Evolutionary conservation across 2,113 vertebrate genomes (phyloP).

Genomic region (Alligator mississippiensis): DNA sequence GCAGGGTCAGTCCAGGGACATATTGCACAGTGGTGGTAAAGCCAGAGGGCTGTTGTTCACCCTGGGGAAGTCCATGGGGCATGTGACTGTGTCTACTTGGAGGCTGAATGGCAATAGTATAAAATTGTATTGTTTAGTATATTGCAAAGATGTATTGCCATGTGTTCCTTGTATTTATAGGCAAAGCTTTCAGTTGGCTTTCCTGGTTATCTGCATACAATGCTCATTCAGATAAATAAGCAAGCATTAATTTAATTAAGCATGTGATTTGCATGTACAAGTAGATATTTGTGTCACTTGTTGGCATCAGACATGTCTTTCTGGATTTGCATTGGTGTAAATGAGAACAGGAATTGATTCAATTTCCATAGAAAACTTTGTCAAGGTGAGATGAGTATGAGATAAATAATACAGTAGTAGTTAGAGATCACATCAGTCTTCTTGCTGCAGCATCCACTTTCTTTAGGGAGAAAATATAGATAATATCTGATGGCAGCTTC

Average conservation of each 20-base stretch:
- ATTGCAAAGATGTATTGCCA: background rate
- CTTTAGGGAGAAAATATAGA: background rate
- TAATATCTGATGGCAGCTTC: background rate
- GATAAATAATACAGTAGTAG: background rate
- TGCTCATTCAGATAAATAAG: constrained; percentile 4
- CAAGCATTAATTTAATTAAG: background rate
- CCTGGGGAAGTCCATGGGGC: too few relatives aligned
- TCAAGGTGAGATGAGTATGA: background rate
- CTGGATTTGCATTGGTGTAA: background rate
- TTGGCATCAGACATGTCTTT: background rate
- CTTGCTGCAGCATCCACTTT: background rate
- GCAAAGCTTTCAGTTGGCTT: background rate
- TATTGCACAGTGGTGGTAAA: too few relatives aligned
- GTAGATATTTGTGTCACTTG: background rate
- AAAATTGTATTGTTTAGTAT: background rate
- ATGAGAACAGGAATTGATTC: background rate
- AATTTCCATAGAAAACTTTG: background rate
- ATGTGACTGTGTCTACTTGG: too few relatives aligned
- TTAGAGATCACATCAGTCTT: background rate
- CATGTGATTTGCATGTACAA: background rate
- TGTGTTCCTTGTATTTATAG: background rate
- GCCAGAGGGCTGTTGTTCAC: too few relatives aligned
- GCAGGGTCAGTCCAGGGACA: too few relatives aligned
- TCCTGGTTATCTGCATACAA: background rate
- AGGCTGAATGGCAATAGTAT: too few relatives aligned